These are phyloP conservation scores for Caenorhabditis sinica DNA, from an alignment of 2,888 invertebrate genomes.

Conservation along the genomic window DNA sequence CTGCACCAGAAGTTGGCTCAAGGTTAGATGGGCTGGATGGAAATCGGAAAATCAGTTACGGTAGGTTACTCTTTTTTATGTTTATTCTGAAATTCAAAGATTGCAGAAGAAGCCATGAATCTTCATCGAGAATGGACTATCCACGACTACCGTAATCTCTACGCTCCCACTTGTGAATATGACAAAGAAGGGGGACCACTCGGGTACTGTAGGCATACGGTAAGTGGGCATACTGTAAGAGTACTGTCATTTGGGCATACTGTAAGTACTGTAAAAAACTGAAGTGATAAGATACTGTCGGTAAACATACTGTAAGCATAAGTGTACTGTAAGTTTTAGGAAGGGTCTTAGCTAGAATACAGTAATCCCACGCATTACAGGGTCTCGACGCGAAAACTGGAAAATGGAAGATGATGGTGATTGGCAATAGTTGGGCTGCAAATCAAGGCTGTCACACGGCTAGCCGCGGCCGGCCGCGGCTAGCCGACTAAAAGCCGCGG, in stretches of 20 bases:
- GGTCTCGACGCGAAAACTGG: conserved; percentile 9
- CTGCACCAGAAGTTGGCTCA: background rate
- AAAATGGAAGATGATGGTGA: background rate
- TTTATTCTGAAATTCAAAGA: background rate
- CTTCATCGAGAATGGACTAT: background rate
- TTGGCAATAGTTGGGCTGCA: conserved; percentile 3
- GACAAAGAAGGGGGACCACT: background rate
- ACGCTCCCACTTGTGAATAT: conserved; percentile 3
- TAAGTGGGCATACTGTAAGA: no score
- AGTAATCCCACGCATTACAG: background rate
- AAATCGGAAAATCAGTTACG: background rate
- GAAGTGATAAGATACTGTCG: no score
- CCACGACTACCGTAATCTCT: background rate
- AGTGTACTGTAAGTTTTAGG: no score
- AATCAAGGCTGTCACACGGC: no score
- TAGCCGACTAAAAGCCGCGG: no score
- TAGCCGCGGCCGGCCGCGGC: no score
- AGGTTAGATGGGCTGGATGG: conserved; percentile 2
- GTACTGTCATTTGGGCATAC: no score
- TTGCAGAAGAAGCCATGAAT: background rate
- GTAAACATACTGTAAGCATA: no score
- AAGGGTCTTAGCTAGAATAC: no score
- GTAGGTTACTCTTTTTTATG: background rate
- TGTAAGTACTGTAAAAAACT: no score
- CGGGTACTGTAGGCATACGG: background rate